These are phyloP conservation scores for Orycteropus afer DNA, from an alignment of 2,113 vertebrate genomes.

Conservation along the genomic window DNA sequence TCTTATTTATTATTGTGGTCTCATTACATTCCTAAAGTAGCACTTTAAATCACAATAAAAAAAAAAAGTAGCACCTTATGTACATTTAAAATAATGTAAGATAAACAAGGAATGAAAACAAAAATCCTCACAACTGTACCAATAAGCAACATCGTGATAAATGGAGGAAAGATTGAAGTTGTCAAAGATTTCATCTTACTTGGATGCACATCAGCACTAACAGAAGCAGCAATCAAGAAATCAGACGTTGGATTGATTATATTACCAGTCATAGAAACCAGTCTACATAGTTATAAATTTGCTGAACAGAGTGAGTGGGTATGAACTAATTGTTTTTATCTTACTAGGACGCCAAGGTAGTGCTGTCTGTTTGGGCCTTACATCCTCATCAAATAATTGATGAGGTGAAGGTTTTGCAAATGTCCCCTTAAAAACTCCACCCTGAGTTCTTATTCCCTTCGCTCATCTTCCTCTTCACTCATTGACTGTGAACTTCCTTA, in stretches of 20 bases:
- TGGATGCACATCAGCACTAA: no score
- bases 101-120: background rate
- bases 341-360: background rate
- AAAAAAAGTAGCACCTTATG: background rate
- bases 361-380: background rate
- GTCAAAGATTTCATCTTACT: no score
- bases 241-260: constrained; percentile 1
- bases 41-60: no score
- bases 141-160: no score
- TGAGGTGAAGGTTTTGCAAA: background rate
- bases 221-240: no score
- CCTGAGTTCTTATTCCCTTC: background rate
- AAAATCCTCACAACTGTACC: no score
- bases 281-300: background rate
- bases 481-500: background rate
- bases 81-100: constrained; percentile 23
- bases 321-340: background rate
- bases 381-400: background rate
- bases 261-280: background rate
- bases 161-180: no score
- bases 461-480: background rate
- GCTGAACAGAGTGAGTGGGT: background rate
- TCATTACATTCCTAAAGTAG: constrained; percentile 39
- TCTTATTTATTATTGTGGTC: background rate
- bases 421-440: background rate